Percentiles rank a stretch among this genome's conserved stretches.
Conservation (phyloP, 2,113 vertebrate species). For the Bos indicus region DNA sequence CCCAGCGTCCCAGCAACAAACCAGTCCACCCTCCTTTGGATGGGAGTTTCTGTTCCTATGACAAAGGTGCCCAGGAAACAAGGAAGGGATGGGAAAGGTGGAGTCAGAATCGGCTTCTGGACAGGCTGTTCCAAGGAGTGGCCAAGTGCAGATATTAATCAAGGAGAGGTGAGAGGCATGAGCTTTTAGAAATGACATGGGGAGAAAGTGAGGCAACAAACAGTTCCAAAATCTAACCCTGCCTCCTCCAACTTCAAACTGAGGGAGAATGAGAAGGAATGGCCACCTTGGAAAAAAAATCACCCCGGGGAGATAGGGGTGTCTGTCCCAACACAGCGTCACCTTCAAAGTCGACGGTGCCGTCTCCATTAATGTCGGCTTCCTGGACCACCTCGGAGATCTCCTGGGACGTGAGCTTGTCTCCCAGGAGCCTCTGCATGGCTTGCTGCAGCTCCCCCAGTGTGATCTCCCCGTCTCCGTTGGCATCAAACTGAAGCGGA, state of each 20-base stretch:
- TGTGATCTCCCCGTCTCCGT: conserved; percentile 88
- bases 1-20: not conserved
- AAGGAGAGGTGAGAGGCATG: not conserved
- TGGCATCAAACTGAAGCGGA: conserved; percentile 84
- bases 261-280: not conserved
- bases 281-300: not conserved
- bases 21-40: not conserved
- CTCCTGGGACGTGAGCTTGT: conserved; percentile 82
- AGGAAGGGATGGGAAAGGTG: not conserved
- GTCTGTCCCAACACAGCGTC: fast-evolving
- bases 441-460: conserved; percentile 84
- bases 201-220: not conserved
- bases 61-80: not conserved
- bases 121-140: not conserved
- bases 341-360: conserved; percentile 92
- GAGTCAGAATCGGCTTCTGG: not conserved
- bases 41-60: not conserved
- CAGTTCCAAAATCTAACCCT: not conserved
- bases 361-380: conserved; percentile 87
- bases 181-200: not conserved
- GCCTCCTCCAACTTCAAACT: not conserved
- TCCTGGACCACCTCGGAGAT: conserved; percentile 86
- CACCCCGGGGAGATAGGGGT: fast-evolving
- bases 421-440: conserved; percentile 87
- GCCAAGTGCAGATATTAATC: not conserved